phyloP scores from a whole-genome alignment of 2,113 vertebrate genomes.

The Tautogolabrus adspersus region DNA sequence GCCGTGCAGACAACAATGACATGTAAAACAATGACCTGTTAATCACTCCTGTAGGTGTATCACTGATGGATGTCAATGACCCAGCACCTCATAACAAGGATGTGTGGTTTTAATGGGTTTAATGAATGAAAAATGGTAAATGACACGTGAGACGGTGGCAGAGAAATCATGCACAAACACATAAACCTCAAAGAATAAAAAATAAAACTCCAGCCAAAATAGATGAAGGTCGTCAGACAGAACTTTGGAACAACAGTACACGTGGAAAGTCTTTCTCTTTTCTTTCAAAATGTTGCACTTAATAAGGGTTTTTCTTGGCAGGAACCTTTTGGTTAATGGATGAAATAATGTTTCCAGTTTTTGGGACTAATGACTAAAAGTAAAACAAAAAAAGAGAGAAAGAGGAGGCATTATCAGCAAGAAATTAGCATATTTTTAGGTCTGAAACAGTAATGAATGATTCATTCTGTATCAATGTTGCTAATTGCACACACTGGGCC shows the following conservation, averaged over 20 bases:
- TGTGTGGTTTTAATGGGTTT: slow-evolving; percentile 1
- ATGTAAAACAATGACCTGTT: slow-evolving; percentile 8
- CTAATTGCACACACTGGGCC: not conserved
- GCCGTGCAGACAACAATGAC: not conserved
- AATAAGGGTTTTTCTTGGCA: not conserved
- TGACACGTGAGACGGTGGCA: not conserved
- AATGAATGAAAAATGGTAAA: not conserved
- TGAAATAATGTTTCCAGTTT: not conserved
- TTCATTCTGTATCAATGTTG: slow-evolving; percentile 17
- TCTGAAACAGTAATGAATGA: slow-evolving; percentile 13
- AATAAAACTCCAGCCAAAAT: too few relatives aligned
- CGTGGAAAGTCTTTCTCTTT: not conserved
- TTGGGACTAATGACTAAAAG: not conserved
- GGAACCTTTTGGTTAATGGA: not conserved
- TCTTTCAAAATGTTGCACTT: not conserved
- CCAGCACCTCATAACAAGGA: not conserved
- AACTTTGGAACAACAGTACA: not conserved
- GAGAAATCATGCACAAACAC: not conserved
- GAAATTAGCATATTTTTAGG: slow-evolving; percentile 3
- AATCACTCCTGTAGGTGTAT: not conserved
- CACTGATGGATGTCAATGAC: not conserved
- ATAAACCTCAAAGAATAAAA: too few relatives aligned
- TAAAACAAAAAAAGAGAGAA: not conserved
- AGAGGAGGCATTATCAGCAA: not conserved
- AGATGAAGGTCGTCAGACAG: not conserved